Evolutionary conservation across 2,888 invertebrate species (phyloP).

Genomic region (Asteroscopus sphinx): DNA sequence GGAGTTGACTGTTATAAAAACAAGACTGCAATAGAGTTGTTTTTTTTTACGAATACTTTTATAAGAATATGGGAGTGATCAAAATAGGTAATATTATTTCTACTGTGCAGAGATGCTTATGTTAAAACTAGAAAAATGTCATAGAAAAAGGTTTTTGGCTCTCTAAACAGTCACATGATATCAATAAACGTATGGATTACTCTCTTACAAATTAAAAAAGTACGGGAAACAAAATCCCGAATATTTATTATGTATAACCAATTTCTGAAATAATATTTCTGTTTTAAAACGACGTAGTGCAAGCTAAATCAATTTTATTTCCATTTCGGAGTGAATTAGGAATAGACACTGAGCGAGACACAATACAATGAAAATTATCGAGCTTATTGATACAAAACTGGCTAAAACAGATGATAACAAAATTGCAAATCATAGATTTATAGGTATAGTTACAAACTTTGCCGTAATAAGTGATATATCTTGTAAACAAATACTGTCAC

Average conservation of each 20-base stretch:
- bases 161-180: no score
- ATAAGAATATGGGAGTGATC: not conserved
- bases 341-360: slow-evolving; percentile 45
- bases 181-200: no score
- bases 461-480: slow-evolving; percentile 6
- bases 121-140: no score
- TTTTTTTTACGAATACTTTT: not conserved
- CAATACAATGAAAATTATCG: slow-evolving; percentile 58
- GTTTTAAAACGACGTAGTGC: slow-evolving; percentile 48
- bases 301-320: slow-evolving; percentile 31
- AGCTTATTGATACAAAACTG: slow-evolving; percentile 50
- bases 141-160: no score
- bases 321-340: slow-evolving; percentile 40
- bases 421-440: slow-evolving; percentile 11
- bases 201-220: no score
- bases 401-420: slow-evolving; percentile 23
- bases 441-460: slow-evolving; percentile 9
- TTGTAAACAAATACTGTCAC: not conserved
- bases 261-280: no score
- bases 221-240: no score
- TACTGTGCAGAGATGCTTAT: no score
- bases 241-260: not conserved
- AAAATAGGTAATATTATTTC: not conserved
- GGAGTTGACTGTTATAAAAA: slow-evolving; percentile 12
- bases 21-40: slow-evolving; percentile 40